Evolutionary conservation across 2,797 vertebrate genomes (phyloP), one percentile per base, ranked within the genome.

Genomic region (Gambusia yucatana): DNA sequence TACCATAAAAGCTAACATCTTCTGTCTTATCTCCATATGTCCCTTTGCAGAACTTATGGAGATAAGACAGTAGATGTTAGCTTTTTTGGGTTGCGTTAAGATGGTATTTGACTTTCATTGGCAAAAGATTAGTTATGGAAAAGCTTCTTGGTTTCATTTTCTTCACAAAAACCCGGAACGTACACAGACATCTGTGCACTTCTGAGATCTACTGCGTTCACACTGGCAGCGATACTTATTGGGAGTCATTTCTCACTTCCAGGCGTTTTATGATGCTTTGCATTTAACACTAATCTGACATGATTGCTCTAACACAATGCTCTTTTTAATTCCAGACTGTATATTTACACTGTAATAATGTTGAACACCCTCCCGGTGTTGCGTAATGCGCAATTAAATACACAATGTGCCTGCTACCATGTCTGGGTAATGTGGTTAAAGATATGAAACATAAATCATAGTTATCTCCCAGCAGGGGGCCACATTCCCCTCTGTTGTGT

Each of bases 261-360:
- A 48, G n/a, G 57, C 48, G 78, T 79, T 83, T 87, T 86, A 61
- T 76, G 52, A 61, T 20, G 65, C 72, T 46, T 84, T 63, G 72
- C 73, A 5, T 4, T 36, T 20, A 71, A 2, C 6, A 50, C 55
- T 82, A 84, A 91, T 90, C 77, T 73, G 57, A 86, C 81, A 76
- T 74, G 72, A 80, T 90, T 85, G 82, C 78, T 73, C 55, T 17
- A 41, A 87, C 81, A 52, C 50, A 67, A 85, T 61, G 67, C 67
- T 76, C 25, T 46, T 81, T 84, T 81, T 52, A 77, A 78, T 80
- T 82, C 87, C 84, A 77, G 17, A 77, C 39, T 72, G 70, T 61
- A 36, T 89, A 89, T 91, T 92, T 90, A 89, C 82, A 86, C 84
- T 59, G 72, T 72, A 87, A 90, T 88, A 82, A 85, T 76, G 76